A percentile compares a stretch with the other conserved stretches of the same genome.
Evolutionary conservation across 2,888 invertebrate species (phyloP).

Genomic region (Leucoptera coffeella): DNA sequence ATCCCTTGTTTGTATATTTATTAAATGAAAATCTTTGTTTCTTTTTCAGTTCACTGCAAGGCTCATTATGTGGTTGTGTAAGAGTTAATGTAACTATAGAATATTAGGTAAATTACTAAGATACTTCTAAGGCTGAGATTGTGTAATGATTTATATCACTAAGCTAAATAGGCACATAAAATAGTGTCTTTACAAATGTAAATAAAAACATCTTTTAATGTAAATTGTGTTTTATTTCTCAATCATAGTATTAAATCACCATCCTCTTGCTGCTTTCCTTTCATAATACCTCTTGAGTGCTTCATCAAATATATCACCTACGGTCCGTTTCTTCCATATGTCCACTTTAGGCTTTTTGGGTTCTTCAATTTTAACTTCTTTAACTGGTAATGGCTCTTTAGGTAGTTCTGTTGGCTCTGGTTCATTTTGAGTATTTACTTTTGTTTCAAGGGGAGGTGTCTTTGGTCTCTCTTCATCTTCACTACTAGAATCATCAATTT

Average conservation of each 20-base stretch:
- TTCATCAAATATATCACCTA: slow-evolving; percentile 68
- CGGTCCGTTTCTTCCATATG: slow-evolving; percentile 81
- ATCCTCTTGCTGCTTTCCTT: slow-evolving; percentile 57
- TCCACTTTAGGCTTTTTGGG: slow-evolving; percentile 41
- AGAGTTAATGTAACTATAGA: no score
- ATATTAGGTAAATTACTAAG: neutral
- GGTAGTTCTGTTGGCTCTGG: no score
- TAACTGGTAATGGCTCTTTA: neutral
- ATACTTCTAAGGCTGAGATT: neutral
- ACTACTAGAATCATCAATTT: slow-evolving; percentile 57
- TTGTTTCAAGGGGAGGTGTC: no score
- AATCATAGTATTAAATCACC: slow-evolving; percentile 8
- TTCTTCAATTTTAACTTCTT: slow-evolving; percentile 7
- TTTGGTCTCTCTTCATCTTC: slow-evolving; percentile 25
- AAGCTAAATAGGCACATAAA: no score
- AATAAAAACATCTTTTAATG: neutral
- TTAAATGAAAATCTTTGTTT: slow-evolving; percentile 6
- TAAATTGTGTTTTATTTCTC: neutral
- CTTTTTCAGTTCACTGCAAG: slow-evolving; percentile 52
- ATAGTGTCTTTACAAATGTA: neutral
- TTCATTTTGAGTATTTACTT: no score
- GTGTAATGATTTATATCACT: no score
- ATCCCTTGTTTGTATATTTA: no score
- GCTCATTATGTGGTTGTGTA: slow-evolving; percentile 40
- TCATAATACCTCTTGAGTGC: slow-evolving; percentile 71